phyloP scores from a whole-genome alignment of 2,888 invertebrate genomes.

The Carpatolechia fugitivella region DNA sequence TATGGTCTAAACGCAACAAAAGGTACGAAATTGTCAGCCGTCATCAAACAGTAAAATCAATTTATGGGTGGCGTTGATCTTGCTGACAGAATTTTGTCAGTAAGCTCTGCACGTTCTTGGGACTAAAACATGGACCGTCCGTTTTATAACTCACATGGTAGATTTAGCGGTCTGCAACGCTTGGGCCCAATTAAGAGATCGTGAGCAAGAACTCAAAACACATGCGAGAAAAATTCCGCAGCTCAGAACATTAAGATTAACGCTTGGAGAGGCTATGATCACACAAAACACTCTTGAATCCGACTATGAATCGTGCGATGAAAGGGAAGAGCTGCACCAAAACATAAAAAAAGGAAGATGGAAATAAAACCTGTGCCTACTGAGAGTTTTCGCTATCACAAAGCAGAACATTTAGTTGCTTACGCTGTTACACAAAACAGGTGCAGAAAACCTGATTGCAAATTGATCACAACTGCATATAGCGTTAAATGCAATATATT shows the following conservation, averaged over 20 bases:
- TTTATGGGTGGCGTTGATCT: conserved; percentile 23
- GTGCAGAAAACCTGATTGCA: background rate
- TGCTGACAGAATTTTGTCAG: conserved; percentile 20
- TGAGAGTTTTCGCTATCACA: background rate
- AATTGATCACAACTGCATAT: background rate
- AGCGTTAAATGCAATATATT: background rate
- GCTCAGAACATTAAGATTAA: background rate
- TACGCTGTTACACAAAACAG: background rate
- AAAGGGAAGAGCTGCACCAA: background rate
- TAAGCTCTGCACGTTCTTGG: conserved; percentile 8
- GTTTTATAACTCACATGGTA: conserved; percentile 11
- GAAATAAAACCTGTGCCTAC: background rate
- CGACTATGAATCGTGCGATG: background rate
- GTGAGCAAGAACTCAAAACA: background rate
- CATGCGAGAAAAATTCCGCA: conserved; percentile 1
- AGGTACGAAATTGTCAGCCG: conserved; percentile 16
- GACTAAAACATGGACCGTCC: conserved; percentile 11
- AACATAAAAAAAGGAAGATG: background rate
- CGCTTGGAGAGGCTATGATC: background rate
- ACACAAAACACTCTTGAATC: background rate
- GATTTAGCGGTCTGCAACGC: conserved; percentile 14
- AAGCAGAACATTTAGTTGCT: background rate
- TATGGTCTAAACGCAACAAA: conserved; percentile 21
- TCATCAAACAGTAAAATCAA: conserved; percentile 17
- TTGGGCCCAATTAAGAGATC: conserved; percentile 16